Evolutionary conservation across 2,888 invertebrate genomes (phyloP).

Genomic region (Meliscaeva auricollis): DNA sequence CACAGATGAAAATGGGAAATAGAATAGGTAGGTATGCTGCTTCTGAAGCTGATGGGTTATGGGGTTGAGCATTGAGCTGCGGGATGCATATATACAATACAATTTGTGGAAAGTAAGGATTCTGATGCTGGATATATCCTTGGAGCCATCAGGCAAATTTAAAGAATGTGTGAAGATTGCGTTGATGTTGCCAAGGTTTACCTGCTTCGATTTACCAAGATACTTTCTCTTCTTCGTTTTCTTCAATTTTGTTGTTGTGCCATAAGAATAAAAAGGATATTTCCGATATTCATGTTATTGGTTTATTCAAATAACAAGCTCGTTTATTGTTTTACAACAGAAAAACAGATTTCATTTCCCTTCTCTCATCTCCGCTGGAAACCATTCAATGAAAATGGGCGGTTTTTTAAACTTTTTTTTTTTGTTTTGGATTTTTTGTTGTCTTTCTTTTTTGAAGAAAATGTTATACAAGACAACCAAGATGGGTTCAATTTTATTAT

Average conservation of each 20-base stretch:
- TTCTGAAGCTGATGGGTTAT: background rate
- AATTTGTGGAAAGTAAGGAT: slow-evolving; percentile 18
- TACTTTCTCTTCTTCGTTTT: background rate
- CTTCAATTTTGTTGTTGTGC: slow-evolving; percentile 27
- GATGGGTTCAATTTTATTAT: slow-evolving; percentile 56
- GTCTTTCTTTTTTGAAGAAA: slow-evolving; percentile 29
- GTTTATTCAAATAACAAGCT: slow-evolving; percentile 83
- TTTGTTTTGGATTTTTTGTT: slow-evolving; percentile 8
- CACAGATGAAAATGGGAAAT: slow-evolving; percentile 43
- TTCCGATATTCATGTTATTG: slow-evolving; percentile 78
- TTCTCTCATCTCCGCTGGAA: background rate
- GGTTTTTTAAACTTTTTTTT: slow-evolving; percentile 20
- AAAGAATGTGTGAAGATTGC: slow-evolving; percentile 54
- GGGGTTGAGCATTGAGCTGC: slow-evolving; percentile 26
- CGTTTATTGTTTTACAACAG: slow-evolving; percentile 83
- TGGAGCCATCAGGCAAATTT: slow-evolving; percentile 35
- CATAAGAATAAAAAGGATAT: slow-evolving; percentile 57
- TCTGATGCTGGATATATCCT: slow-evolving; percentile 9
- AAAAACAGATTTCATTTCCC: slow-evolving; percentile 76
- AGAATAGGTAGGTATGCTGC: no score
- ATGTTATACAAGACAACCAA: background rate
- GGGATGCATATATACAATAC: slow-evolving; percentile 42
- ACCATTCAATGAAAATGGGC: slow-evolving; percentile 28
- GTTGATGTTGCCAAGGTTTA: slow-evolving; percentile 36
- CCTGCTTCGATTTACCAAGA: slow-evolving; percentile 38